A percentile compares a stretch with the other conserved stretches of the same genome.
Conservation (phyloP, 35 echinoderm and acorn worm genomes). For the Lytechinus pictus region DNA sequence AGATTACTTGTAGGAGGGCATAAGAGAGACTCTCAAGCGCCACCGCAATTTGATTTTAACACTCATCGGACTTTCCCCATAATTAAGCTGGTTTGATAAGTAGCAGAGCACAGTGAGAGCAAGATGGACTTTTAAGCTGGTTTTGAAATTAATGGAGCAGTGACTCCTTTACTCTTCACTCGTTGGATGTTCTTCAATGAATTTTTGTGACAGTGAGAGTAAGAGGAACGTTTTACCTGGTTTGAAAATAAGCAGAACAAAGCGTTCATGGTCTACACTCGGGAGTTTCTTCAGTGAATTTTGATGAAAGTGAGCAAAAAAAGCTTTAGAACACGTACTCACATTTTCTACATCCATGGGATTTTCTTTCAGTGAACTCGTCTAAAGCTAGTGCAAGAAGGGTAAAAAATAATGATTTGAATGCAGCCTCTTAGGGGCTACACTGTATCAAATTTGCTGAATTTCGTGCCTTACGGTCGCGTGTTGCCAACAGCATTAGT, state of each 20-base stretch:
- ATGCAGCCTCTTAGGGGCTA: no score
- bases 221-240: neutral
- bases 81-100: constrained; percentile 80
- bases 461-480: no score
- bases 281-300: neutral
- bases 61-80: constrained; percentile 90
- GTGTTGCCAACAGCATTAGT: no score
- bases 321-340: no score
- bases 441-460: no score
- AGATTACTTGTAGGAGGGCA: constrained; percentile 86
- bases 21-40: constrained; percentile 77
- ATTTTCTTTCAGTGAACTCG: neutral
- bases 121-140: neutral
- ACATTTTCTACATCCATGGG: neutral
- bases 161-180: no score
- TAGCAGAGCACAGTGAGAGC: neutral
- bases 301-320: neutral
- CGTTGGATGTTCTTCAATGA: neutral
- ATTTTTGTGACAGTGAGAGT: neutral
- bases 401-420: no score
- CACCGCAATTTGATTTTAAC: constrained; percentile 88
- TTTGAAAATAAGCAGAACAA: neutral
- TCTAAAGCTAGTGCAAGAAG: neutral
- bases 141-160: no score
- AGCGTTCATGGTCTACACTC: neutral